Base-by-base conservation (phyloP, 2,113 vertebrate genomes). In the Pygoscelis antarcticus region DNA sequence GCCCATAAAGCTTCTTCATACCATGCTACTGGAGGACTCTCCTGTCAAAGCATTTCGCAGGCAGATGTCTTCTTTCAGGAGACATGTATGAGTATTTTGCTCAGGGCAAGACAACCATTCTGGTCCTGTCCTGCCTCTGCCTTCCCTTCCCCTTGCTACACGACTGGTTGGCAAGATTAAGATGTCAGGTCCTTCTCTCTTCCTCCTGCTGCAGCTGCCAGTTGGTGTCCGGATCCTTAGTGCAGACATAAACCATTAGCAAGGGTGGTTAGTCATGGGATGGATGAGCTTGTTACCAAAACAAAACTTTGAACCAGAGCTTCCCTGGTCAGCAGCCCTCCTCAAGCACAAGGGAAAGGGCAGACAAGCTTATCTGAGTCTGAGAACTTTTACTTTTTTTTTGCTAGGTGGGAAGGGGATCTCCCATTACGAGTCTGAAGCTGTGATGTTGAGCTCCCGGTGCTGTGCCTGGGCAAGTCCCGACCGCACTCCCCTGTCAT, bases 401-500 rank as follows among this genome's bases (percentile, higher is more conserved):
- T 11, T 29, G 4, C 42, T 52, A 3, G 80, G 29, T 75, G 93
- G 77, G 89, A 72, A 85, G 90, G 86, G 90, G 91, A 95, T 95
- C 70, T 95, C 93, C 96, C 1, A 0, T 80, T 75, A 58, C 94
- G 66, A 42, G 93, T 61, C 93, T 91, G 94, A 36, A 68, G 83
- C 22, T 21, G 89, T 4, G 77, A 34, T 16, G 78, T 4, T 32
- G 74, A 82, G 80, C 74, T 94, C 54, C 29, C 0, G 2, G 89
- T 30, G 84, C 87, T 66, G 9, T 87, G 95, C 72, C 91, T 2
- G 26, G 94, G 71, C 97, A 96, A 55, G 93, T 62, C 84, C 89
- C 2, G 0, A 30, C 54, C 9, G 0, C 1, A 30, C 44, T 91
- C 27, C 29, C 17, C 26, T 0, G 0, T 34, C 10, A 2, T 11